A percentile compares a stretch with the other conserved stretches of the same genome.
Evolutionary conservation across 2,888 invertebrate genomes (phyloP).

Genomic region (Nipponacmea schrenckii): DNA sequence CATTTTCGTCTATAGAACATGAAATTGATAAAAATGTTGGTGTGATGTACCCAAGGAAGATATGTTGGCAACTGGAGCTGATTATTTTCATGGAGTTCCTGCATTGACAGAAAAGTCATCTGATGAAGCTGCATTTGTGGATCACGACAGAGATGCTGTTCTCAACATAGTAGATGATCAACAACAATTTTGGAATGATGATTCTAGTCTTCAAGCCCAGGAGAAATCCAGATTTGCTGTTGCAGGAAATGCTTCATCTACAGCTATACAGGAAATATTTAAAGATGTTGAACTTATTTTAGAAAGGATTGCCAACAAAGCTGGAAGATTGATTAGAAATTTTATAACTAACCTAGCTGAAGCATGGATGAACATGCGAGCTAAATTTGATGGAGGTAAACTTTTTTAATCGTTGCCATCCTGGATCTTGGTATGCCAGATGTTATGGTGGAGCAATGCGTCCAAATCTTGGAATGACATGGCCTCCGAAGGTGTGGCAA

Average conservation of each 20-base stretch:
- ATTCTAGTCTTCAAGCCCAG: not conserved
- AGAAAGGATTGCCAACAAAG: conserved; percentile 27
- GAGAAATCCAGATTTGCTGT: conserved; percentile 13
- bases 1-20: too few relatives aligned
- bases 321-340: conserved; percentile 26
- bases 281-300: conserved; percentile 25
- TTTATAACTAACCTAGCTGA: conserved; percentile 33
- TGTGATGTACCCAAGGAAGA: conserved; percentile 15
- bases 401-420: conserved; percentile 25
- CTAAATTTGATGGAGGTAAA: conserved; percentile 38
- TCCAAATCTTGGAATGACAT: too few relatives aligned
- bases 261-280: conserved; percentile 12
- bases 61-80: conserved; percentile 20
- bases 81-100: conserved; percentile 31
- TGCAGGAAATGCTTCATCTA: too few relatives aligned
- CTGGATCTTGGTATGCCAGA: conserved; percentile 34
- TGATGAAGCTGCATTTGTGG: too few relatives aligned
- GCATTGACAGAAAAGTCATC: too few relatives aligned
- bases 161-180: conserved; percentile 13
- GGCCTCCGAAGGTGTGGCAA: too few relatives aligned
- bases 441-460: conserved; percentile 31
- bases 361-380: conserved; percentile 33
- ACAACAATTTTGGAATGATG: conserved; percentile 16
- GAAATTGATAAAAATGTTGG: conserved; percentile 23
- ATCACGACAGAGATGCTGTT: too few relatives aligned